These are phyloP conservation scores for Alethe castanea DNA, from an alignment of 2,113 vertebrate species.

Conservation along the genomic window DNA sequence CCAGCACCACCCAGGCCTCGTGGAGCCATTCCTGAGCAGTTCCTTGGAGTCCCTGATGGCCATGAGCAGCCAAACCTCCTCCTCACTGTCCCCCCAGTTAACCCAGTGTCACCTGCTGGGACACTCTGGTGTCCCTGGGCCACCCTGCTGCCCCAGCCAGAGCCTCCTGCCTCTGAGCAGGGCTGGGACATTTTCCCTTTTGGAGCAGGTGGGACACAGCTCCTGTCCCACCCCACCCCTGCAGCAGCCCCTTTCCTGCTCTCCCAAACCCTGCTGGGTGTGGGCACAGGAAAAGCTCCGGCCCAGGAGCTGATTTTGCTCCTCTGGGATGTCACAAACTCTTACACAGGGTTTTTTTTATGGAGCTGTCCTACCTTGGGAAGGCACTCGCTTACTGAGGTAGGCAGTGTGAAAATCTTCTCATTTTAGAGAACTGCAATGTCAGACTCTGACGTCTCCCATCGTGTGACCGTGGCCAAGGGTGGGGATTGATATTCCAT, in stretches of 20 bases:
- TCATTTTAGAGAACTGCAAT: neutral
- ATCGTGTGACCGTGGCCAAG: fast-evolving
- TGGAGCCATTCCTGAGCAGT: neutral
- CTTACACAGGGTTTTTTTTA: neutral
- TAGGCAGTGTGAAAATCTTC: neutral
- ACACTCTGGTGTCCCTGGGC: neutral
- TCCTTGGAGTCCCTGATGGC: neutral
- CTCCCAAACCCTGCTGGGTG: neutral
- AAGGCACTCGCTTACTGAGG: neutral
- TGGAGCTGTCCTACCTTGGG: neutral
- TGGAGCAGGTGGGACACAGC: neutral
- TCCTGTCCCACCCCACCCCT: neutral
- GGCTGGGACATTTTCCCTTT: neutral
- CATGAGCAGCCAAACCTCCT: fast-evolving
- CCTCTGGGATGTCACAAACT: neutral
- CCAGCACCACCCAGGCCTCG: neutral
- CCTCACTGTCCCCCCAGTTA: fast-evolving
- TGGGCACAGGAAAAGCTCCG: fast-evolving
- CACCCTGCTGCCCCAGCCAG: neutral
- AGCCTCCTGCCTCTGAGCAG: neutral
- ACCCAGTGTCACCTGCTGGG: neutral
- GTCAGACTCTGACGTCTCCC: neutral
- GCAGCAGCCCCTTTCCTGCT: neutral
- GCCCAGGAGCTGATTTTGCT: neutral
- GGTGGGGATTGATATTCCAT: neutral